Evolutionary conservation across 2,113 vertebrate genomes (phyloP).

Genomic region (Capreolus pygargus): DNA sequence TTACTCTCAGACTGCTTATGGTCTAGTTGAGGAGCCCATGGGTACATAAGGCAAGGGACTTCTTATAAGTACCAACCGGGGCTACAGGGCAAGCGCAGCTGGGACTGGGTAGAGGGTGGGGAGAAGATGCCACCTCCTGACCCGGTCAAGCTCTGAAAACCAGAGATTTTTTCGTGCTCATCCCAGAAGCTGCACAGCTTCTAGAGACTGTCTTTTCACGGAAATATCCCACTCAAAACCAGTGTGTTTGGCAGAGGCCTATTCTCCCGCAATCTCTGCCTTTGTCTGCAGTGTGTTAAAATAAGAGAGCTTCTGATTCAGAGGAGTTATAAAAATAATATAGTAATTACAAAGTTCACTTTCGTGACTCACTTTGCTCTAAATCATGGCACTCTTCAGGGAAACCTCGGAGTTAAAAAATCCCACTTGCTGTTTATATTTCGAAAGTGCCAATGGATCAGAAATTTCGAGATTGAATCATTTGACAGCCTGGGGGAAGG

Average conservation of each 20-base stretch:
- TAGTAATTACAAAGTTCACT: slow-evolving; percentile 69
- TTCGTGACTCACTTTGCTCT: slow-evolving; percentile 40
- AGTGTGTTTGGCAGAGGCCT: slow-evolving; percentile 24
- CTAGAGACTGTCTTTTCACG: slow-evolving; percentile 45
- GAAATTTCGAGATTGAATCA: slow-evolving; percentile 63
- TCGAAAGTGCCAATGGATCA: slow-evolving; percentile 48
- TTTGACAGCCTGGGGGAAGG: background rate
- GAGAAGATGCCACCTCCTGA: background rate
- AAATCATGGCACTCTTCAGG: slow-evolving; percentile 42
- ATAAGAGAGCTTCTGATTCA: slow-evolving; percentile 69
- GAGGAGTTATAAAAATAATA: slow-evolving; percentile 69
- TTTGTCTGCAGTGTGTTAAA: slow-evolving; percentile 64
- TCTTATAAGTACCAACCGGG: background rate
- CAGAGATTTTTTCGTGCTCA: background rate
- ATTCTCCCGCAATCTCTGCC: slow-evolving; percentile 34
- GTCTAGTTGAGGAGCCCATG: background rate
- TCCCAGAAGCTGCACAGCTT: background rate
- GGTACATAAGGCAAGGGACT: background rate
- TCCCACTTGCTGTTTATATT: slow-evolving; percentile 54
- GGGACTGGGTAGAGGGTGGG: background rate
- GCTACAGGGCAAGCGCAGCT: background rate
- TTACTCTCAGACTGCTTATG: background rate
- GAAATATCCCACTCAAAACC: slow-evolving; percentile 49
- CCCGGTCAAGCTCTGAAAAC: background rate
- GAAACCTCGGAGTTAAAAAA: slow-evolving; percentile 54